These are phyloP conservation scores for fruit fly (Drosophila melanogaster) DNA, from an alignment of 1,140 invertebrate genomes.

Conservation along the genomic window Release_6_plus_ISO1_MT NT_033777.3:22213001-22213500, in stretches of 20 bases:
- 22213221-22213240: constrained; percentile 9
- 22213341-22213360: constrained; percentile 8
- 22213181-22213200: constrained; percentile 40
- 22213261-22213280: background rate
- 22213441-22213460: constrained; percentile 18
- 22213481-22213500: background rate
- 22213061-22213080: constrained; percentile 64
- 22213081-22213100: constrained; percentile 62
- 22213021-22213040: constrained; percentile 72
- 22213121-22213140: constrained; percentile 63
- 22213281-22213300: constrained; percentile 9
- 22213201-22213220: constrained; percentile 19
- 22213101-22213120: constrained; percentile 57
- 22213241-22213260: constrained; percentile 19
- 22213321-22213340: constrained; percentile 24
- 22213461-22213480: background rate
- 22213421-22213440: constrained; percentile 34
- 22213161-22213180: constrained; percentile 8
- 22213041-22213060: constrained; percentile 58
- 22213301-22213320: constrained; percentile 26
- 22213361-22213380: constrained; percentile 17
- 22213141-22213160: constrained; percentile 16
- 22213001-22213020: constrained; percentile 67
- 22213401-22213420: constrained; percentile 26
- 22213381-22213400: constrained; percentile 64